Evolutionary conservation across 2,888 invertebrate genomes (phyloP).

Genomic region (Andrena marginata): DNA sequence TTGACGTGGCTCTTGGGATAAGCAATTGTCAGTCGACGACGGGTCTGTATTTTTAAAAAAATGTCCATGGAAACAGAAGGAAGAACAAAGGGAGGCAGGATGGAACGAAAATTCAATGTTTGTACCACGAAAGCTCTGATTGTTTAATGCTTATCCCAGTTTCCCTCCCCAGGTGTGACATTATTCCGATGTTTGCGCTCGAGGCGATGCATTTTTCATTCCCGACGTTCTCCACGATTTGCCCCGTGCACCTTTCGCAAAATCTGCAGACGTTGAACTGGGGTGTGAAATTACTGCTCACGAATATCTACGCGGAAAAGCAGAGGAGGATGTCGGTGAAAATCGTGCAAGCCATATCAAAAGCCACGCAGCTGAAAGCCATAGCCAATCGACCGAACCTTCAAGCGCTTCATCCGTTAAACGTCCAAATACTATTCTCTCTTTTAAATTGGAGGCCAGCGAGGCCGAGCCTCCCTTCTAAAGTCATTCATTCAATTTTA

Average conservation of each 20-base stretch:
- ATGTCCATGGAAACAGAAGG: background rate
- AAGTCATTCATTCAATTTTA: slow-evolving; percentile 41
- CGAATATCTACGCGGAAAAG: slow-evolving; percentile 17
- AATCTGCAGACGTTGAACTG: no score
- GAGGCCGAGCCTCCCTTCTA: background rate
- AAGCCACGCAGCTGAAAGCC: background rate
- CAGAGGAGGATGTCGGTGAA: slow-evolving; percentile 1
- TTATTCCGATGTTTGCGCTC: background rate
- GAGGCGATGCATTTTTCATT: background rate
- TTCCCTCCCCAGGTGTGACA: background rate
- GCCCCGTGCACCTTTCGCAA: no score
- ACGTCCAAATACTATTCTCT: slow-evolving; percentile 30
- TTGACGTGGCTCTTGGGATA: no score
- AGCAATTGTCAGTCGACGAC: no score
- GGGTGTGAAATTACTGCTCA: background rate
- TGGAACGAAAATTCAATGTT: background rate
- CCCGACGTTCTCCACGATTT: no score
- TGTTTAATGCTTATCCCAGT: background rate
- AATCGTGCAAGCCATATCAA: background rate
- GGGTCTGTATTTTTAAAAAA: background rate
- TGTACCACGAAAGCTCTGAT: background rate
- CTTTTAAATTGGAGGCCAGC: slow-evolving; percentile 1
- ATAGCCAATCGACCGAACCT: slow-evolving; percentile 27
- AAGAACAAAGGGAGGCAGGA: background rate
- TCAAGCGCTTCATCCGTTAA: slow-evolving; percentile 50